phyloP scores from a whole-genome alignment of 2,888 invertebrate species.

The Heliconius ismenius region DNA sequence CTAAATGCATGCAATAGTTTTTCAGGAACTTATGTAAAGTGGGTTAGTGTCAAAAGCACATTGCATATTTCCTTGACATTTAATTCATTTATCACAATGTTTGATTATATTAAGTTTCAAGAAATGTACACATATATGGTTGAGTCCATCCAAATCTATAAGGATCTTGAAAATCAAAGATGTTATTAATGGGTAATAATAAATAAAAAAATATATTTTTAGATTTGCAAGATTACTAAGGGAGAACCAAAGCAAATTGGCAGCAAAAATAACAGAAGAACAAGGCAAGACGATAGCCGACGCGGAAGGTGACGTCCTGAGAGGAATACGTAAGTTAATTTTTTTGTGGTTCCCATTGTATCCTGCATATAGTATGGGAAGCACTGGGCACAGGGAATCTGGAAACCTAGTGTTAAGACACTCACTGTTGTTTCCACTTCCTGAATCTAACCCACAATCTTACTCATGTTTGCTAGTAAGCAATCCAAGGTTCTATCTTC shows the following conservation, averaged over 20 bases:
- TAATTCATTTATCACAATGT: neutral
- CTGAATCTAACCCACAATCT: no score
- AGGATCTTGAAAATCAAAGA: neutral
- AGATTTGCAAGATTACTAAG: slow-evolving; percentile 92
- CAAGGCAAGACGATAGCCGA: slow-evolving; percentile 98
- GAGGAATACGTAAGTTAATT: slow-evolving; percentile 94
- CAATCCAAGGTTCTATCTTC: no score
- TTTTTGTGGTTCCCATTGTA: neutral
- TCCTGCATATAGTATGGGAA: no score
- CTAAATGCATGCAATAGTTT: neutral
- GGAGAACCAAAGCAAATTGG: slow-evolving; percentile 93
- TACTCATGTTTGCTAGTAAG: no score
- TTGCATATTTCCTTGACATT: neutral
- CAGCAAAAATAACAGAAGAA: slow-evolving; percentile 95
- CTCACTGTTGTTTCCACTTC: no score
- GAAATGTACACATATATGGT: no score
- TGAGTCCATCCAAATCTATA: no score
- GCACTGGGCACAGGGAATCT: no score
- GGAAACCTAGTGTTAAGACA: no score
- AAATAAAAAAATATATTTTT: slow-evolving; percentile 48
- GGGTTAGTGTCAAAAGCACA: neutral
- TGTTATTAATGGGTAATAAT: neutral
- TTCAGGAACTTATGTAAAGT: neutral
- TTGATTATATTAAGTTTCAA: no score
- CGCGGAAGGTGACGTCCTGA: slow-evolving; percentile 98